Evolutionary conservation across 2,888 invertebrate species (phyloP).

Genomic region (Synanthedon myopaeformis): DNA sequence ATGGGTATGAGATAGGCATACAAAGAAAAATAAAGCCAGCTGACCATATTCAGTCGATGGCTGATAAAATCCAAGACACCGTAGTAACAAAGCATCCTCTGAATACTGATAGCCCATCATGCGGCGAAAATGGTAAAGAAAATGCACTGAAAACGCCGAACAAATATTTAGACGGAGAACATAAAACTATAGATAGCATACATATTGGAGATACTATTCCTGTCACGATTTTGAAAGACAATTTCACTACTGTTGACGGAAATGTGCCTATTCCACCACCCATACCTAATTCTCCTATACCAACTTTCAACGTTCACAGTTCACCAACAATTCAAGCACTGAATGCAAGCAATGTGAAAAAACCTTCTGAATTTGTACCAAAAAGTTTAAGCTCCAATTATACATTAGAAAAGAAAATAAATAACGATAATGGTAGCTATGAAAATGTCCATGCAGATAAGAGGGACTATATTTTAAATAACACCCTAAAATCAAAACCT

Average conservation of each 20-base stretch:
- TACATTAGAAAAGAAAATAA: constrained; percentile 12
- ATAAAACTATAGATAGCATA: constrained; percentile 40
- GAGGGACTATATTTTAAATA: constrained; percentile 28
- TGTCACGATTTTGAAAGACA: constrained; percentile 43
- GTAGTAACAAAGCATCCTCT: constrained; percentile 63
- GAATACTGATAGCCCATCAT: constrained; percentile 41
- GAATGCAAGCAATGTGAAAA: constrained; percentile 17
- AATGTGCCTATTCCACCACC: constrained; percentile 46
- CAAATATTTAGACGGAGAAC: constrained; percentile 37
- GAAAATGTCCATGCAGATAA: constrained; percentile 44
- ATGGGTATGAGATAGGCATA: constrained; percentile 66
- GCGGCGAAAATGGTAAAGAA: constrained; percentile 43
- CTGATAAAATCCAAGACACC: constrained; percentile 65
- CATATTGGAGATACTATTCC: constrained; percentile 45
- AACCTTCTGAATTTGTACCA: constrained; percentile 19
- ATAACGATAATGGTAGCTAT: constrained; percentile 30
- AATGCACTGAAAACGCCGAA: constrained; percentile 35
- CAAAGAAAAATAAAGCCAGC: constrained; percentile 66
- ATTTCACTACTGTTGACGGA: constrained; percentile 25
- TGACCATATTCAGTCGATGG: constrained; percentile 65
- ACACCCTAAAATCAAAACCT: constrained; percentile 35
- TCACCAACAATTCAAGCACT: constrained; percentile 23
- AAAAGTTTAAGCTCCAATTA: constrained; percentile 25
- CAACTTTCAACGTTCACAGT: constrained; percentile 38
- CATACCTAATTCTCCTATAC: constrained; percentile 50